Evolutionary conservation across 2,113 vertebrate genomes (phyloP), one percentile per base, ranked within the genome.

Genomic region (Galeopterus variegatus): DNA sequence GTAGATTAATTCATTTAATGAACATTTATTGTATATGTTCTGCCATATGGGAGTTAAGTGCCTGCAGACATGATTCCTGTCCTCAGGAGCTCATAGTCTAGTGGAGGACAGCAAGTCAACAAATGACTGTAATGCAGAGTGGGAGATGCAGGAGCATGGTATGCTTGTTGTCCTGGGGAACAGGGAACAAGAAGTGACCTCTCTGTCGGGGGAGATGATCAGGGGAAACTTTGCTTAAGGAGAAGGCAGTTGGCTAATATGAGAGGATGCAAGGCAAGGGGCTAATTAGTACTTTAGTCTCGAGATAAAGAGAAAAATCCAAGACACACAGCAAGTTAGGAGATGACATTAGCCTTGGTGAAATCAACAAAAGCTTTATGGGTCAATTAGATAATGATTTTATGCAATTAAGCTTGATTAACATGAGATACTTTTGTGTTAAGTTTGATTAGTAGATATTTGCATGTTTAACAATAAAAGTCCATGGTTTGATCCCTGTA

Each of bases 321-420:
- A 75, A 86, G 60, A 56, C 26, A 8, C 11, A 56, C 13, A 65
- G 18, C 50, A 86, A 5, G 19, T 69, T 89, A 72, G 60, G 48
- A 67, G 54, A 73, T 92, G 21, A 5, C 4, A 19, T 95, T 95
- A 79, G 50, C 12, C 8, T 86, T 96, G 24, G 8, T 82, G 41
- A 73, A 83, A 41, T 95, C 77, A 93, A 36, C 62, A 91, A 88
- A 77, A 82, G 64, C 11, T 24, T 67, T 64, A 64, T 86, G 50
- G 15, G 58, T 62, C 73, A 67, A 26, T 77, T 87, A 58, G 60
- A 89, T 36, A 80, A 26, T 50, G 28, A 54, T 75, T 95, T 98
- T 84, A 58, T 93, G 33, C 95, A 95, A 95, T 87, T 87, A 86
- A 86, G 13, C 8, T 73, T 89, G 33, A 93, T 86, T 64, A 90